Evolutionary conservation across 2,888 invertebrate species (phyloP), one percentile per base, ranked within the genome.

Genomic region (Heliconius ismenius): DNA sequence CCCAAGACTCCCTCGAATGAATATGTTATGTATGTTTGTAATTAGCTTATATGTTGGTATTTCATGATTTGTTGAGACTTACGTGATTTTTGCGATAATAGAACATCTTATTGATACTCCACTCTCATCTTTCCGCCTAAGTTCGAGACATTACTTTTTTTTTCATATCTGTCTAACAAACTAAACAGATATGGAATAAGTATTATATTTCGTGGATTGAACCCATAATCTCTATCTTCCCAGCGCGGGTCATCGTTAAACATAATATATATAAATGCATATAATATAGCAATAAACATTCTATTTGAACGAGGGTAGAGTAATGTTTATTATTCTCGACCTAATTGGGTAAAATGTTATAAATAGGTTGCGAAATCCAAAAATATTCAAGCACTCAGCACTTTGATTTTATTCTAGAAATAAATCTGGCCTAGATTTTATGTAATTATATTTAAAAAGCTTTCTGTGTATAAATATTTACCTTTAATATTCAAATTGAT

Each of bases 301-400:
- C 6, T 49, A 65, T n/a, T 65, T 6, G 7, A n/a, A 2, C n/a
- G n/a, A 36, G 4, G 32, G 36, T 10, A 32, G n/a, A n/a, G n/a
- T 18, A 2, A n/a, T n/a, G 11, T 65, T 36, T 65, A 65, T 36
- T 65, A n/a, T 36, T 39, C 15, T 24, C 24, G 39, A n/a, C 24
- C 65, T 43, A 24, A 67, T 43, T 43, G 39, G 39, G 24, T 43
- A 43, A 67, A 67, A 67, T 24, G 67, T 43, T 67, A 67, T 24
- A 67, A 67, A 39, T 67, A 67, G 39, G 24, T 24, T 24, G 67
- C 39, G 39, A 26, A 43, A 24, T 67, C 67, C 24, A 39, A 43
- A 43, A 39, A 67, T 39, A 67, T 43, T 67, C 24, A 43, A 43
- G 67, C 67, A 67, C 67, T 67, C 67, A 18, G 67, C 67, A 43